phyloP scores from a whole-genome alignment of 2,113 vertebrate genomes.

The Salvelinus fontinalis region DNA sequence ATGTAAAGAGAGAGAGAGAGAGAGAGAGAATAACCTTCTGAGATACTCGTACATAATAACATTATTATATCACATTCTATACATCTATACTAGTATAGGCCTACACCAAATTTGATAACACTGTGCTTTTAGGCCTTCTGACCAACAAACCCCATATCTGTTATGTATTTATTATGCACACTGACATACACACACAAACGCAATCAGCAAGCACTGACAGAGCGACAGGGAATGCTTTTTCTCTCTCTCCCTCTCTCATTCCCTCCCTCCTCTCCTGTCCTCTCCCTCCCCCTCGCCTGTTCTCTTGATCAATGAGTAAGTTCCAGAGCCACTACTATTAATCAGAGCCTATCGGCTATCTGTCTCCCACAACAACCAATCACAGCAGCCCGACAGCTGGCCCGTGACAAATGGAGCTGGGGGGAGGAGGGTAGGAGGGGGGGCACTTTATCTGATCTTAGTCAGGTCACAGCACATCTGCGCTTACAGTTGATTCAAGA shows the following conservation, averaged over 20 bases:
- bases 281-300: conserved; percentile 52
- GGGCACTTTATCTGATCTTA: conserved; percentile 68
- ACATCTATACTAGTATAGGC: too few species aligned
- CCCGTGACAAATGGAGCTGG: conserved; percentile 78
- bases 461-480: conserved; percentile 66
- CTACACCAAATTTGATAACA: too few species aligned
- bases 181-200: conserved; percentile 13
- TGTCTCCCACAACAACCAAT: conserved; percentile 79
- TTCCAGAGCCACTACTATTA: conserved; percentile 78
- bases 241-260: conserved; percentile 53
- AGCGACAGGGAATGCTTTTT: conserved; percentile 65
- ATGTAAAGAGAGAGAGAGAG: too few species aligned
- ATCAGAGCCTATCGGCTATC: conserved; percentile 81
- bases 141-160: not conserved
- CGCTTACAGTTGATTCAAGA: conserved; percentile 58
- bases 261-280: conserved; percentile 4
- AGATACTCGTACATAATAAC: too few species aligned
- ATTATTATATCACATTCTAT: too few species aligned
- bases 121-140: too few species aligned
- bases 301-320: conserved; percentile 82
- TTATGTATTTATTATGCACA: not conserved
- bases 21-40: too few species aligned
- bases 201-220: conserved; percentile 65
- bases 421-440: conserved; percentile 30
- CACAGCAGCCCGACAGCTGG: conserved; percentile 73